Conservation (phyloP, 2,888 invertebrate species). For the Lasioglossum lativentre region DNA sequence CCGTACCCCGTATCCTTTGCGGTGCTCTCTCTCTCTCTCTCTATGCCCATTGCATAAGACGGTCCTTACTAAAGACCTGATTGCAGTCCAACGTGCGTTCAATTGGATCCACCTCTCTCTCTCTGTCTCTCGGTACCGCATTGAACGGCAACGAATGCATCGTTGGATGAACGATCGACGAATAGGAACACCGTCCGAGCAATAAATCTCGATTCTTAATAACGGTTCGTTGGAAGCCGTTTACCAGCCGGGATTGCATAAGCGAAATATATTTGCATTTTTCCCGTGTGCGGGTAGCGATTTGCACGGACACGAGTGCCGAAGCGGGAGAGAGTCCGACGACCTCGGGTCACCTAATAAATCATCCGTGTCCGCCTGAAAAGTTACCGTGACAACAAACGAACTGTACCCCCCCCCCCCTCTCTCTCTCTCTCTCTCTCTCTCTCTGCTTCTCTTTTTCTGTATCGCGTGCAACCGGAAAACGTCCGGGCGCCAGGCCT, state of each 20-base stretch:
- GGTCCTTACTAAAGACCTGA: neutral
- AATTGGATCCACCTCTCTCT: neutral
- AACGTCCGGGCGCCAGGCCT: constrained; percentile 12
- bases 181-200: constrained; percentile 12
- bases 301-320: neutral
- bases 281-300: neutral
- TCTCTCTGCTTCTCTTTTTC: neutral
- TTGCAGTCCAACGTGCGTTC: neutral
- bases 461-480: constrained; percentile 28
- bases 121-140: neutral
- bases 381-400: constrained; percentile 17
- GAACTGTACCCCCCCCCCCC: neutral
- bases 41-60: no score
- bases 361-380: constrained; percentile 32
- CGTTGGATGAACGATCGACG: neutral
- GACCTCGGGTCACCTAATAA: constrained; percentile 33
- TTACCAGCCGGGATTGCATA: constrained; percentile 12
- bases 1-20: no score
- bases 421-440: neutral
- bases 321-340: constrained; percentile 15
- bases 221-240: constrained; percentile 31
- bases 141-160: neutral
- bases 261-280: constrained; percentile 23
- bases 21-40: no score
- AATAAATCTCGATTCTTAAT: constrained; percentile 43